Base-by-base conservation (phyloP, 2,888 invertebrate genomes). In the Cylindroiulus punctatus region DNA sequence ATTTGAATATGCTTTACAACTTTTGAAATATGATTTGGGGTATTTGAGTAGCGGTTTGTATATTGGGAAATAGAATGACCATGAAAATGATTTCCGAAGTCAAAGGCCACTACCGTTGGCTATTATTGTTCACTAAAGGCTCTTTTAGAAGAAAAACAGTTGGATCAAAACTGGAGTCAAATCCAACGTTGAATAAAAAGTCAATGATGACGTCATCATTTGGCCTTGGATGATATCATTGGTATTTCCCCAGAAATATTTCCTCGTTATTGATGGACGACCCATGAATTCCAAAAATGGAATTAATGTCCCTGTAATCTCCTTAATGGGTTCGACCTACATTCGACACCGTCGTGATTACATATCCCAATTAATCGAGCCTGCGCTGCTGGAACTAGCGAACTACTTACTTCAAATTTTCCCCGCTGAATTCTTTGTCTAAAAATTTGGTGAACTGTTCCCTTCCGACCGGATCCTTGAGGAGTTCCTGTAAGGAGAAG, bases 351-450 rank as follows among this genome's bases (percentile, higher is more conserved):
- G 22, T 2, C 87, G 30, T 19, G 26, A 40, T 82, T 86, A 10
- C 17, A 81, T 57, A 22, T 10, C n/a, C n/a, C n/a, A 84, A 87
- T 81, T 32, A 84, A 87, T 32, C n/a, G 36, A 12, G 22, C 5
- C 5, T 17, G 57, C n/a, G 4, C 14, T 10, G 84, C 22, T 32
- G 30, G 65, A 26, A 30, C 82, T 81, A 82, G 82, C 83, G 85
- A 83, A 87, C 44, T 84, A n/a, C 91, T 94, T 91, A 98, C 97
- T 97, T 97, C 89, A 99, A 94, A 92, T 99, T 99, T 93, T 99
- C 99, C 84, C 97, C 97, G 90, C 98, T 98, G 92, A 99, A 99
- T 92, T 99, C 99, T 91, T 99, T 99, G 90, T 97, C 96, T 84
- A 99, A 93, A 92, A 99, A 99, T 90, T 94, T 95, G 88, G 96